Percentiles rank a stretch among this genome's conserved stretches.
Conservation (phyloP, 2,888 invertebrate genomes). For the Marronus borbonicus region DNA sequence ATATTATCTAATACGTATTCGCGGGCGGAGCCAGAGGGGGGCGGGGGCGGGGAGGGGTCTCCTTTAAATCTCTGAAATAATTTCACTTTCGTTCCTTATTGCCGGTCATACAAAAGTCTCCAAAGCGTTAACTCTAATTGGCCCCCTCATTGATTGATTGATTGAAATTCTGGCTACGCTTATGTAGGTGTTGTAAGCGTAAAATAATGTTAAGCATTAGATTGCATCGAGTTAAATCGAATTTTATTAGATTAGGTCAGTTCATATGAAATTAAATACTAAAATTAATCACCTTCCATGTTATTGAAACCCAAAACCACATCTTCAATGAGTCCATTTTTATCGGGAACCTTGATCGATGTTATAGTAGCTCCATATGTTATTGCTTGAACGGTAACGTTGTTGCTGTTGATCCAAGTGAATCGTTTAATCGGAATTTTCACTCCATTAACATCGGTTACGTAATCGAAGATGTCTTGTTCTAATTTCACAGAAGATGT, state of each 20-base stretch:
- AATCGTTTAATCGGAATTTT: slow-evolving; percentile 74
- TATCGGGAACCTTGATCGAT: slow-evolving; percentile 84
- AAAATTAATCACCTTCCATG: slow-evolving; percentile 77
- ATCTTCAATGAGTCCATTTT: slow-evolving; percentile 81
- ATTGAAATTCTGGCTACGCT: too few relatives aligned
- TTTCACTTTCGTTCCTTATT: too few relatives aligned
- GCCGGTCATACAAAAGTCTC: too few relatives aligned
- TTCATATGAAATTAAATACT: slow-evolving; percentile 17
- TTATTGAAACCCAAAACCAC: slow-evolving; percentile 88
- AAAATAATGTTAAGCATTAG: too few relatives aligned
- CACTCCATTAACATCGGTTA: slow-evolving; percentile 64
- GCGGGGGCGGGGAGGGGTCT: too few relatives aligned
- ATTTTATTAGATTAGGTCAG: background rate
- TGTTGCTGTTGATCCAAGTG: slow-evolving; percentile 79
- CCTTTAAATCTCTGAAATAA: too few relatives aligned
- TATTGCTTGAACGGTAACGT: slow-evolving; percentile 80
- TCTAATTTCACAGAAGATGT: slow-evolving; percentile 59
- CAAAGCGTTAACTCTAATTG: too few relatives aligned
- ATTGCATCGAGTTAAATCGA: too few relatives aligned
- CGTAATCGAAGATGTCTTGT: slow-evolving; percentile 67
- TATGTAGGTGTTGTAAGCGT: too few relatives aligned
- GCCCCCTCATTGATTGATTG: too few relatives aligned
- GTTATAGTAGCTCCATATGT: slow-evolving; percentile 91
- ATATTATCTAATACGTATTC: background rate
- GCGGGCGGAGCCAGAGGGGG: too few relatives aligned